A percentile compares a stretch with the other conserved stretches of the same genome.
Evolutionary conservation across 2,113 vertebrate genomes (phyloP).

Genomic region (Chaetorhynchus papuensis): DNA sequence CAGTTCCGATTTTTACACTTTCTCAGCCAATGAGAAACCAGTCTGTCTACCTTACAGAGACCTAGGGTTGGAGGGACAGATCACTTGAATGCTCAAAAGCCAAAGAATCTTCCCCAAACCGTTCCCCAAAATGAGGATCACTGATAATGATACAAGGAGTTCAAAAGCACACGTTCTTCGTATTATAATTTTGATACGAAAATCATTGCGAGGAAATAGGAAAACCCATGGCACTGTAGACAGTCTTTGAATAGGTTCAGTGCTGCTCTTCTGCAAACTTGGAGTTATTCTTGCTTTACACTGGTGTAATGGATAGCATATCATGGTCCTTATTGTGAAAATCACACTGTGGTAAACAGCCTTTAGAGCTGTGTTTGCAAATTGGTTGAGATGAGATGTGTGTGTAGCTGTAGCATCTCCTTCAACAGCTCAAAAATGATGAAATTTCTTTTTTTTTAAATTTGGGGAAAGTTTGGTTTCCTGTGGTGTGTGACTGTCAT

Average conservation of each 20-base stretch:
- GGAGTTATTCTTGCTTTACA: background rate
- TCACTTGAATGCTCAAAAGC: background rate
- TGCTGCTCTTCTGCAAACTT: background rate
- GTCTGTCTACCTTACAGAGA: background rate
- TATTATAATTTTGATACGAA: background rate
- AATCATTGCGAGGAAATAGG: background rate
- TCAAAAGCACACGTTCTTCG: background rate
- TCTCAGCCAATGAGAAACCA: background rate
- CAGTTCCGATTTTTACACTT: background rate
- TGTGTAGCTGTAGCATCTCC: background rate
- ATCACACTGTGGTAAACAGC: background rate
- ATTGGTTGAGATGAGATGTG: background rate
- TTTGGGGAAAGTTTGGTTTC: background rate
- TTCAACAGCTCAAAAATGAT: background rate
- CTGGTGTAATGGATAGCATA: background rate
- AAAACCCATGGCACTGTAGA: background rate
- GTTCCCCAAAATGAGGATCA: background rate
- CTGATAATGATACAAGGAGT: background rate
- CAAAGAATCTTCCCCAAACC: background rate
- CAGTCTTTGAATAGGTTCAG: background rate
- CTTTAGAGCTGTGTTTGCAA: background rate
- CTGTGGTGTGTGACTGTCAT: background rate
- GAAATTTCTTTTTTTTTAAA: background rate
- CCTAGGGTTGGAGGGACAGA: background rate
- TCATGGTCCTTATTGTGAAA: background rate